Percentiles rank a stretch among this genome's conserved stretches.
phyloP scores from a whole-genome alignment of 2,888 invertebrate species.

The Nomada goodeniana region DNA sequence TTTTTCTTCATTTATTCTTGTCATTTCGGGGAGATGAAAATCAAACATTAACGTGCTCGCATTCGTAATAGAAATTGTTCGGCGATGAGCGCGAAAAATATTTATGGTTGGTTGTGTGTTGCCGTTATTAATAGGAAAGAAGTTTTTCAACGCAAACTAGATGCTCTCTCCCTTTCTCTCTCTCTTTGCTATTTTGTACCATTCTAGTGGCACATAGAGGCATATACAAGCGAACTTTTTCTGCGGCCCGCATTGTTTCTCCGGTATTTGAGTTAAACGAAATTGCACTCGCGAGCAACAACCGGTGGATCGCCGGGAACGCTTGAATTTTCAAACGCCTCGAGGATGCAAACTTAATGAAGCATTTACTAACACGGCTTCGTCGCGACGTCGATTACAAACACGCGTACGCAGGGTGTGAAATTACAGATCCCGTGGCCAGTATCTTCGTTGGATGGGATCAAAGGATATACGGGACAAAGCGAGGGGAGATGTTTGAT shows the following conservation, averaged over 20 bases:
- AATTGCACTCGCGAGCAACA: background rate
- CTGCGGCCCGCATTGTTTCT: constrained; percentile 32
- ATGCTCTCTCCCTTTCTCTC: background rate
- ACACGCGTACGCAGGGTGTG: constrained; percentile 7
- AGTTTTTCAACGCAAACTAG: background rate
- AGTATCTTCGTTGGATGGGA: background rate
- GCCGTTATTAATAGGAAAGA: background rate
- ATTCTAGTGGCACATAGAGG: background rate
- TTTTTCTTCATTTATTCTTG: background rate
- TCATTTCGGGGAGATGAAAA: constrained; percentile 6
- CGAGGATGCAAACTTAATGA: constrained; percentile 35
- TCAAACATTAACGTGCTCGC: background rate
- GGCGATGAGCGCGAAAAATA: background rate
- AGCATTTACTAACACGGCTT: constrained; percentile 16
- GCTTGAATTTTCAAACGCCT: constrained; percentile 44
- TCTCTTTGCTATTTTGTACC: constrained; percentile 14
- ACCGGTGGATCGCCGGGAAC: constrained; percentile 32
- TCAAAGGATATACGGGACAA: background rate
- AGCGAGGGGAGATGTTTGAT: background rate
- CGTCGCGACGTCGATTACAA: constrained; percentile 13
- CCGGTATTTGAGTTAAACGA: constrained; percentile 42
- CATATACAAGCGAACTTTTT: constrained; percentile 16
- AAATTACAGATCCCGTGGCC: constrained; percentile 19
- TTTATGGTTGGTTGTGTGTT: background rate
- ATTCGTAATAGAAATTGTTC: background rate